Evolutionary conservation across 2,888 invertebrate species (phyloP).

Genomic region (Folsomia candida): DNA sequence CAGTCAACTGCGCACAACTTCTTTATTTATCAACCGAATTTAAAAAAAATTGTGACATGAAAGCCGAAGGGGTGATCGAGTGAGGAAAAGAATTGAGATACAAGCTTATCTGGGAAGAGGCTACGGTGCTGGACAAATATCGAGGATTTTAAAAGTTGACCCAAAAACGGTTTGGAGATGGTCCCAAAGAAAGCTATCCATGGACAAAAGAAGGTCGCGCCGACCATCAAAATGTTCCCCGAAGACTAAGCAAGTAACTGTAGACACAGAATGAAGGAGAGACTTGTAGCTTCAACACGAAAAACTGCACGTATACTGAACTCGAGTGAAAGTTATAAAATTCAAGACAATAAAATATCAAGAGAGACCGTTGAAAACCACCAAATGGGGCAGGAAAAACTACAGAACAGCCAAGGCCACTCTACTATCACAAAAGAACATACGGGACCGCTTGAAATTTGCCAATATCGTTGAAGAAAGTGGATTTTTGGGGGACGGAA

Average conservation of each 20-base stretch:
- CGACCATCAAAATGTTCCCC: background rate
- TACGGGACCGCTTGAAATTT: background rate
- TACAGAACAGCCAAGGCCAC: background rate
- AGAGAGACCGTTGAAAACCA: background rate
- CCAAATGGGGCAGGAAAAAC: background rate
- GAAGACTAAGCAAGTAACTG: background rate
- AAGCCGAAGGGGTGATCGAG: too few species aligned
- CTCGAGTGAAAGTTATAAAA: background rate
- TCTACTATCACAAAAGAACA: background rate
- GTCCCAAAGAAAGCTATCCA: background rate
- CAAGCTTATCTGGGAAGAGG: background rate
- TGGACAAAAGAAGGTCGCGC: background rate
- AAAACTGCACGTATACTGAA: background rate
- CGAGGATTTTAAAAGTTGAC: background rate
- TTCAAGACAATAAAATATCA: background rate
- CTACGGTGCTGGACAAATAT: background rate
- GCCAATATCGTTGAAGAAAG: background rate
- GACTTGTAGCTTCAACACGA: background rate
- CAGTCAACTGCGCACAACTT: too few species aligned
- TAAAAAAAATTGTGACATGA: background rate
- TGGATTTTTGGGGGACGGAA: background rate
- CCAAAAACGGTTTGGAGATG: background rate
- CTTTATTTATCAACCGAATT: background rate
- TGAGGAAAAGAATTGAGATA: background rate
- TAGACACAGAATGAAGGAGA: background rate